These are phyloP conservation scores for Bombyx mandarina DNA, from an alignment of 1,140 invertebrate genomes.

Conservation along the genomic window DNA sequence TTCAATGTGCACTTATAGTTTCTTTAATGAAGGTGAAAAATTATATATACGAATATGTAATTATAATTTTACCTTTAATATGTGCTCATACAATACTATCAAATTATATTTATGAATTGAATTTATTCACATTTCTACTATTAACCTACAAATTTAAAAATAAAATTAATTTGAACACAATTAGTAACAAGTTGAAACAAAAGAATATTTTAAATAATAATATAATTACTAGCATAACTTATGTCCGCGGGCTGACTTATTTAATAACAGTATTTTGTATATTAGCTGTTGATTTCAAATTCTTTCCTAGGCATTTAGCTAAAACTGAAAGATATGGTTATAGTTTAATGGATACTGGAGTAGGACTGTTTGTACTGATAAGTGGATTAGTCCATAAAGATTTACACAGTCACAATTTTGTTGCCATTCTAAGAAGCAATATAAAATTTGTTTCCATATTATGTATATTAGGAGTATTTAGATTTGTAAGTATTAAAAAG, in stretches of 20 bases:
- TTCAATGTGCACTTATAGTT: slow-evolving; percentile 35
- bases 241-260: slow-evolving; percentile 79
- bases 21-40: slow-evolving; percentile 19
- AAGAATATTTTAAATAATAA: slow-evolving; percentile 31
- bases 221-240: slow-evolving; percentile 74
- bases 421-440: slow-evolving; percentile 41
- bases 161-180: slow-evolving; percentile 8
- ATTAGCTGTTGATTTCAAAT: slow-evolving; percentile 91
- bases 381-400: slow-evolving; percentile 84
- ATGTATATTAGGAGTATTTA: slow-evolving; percentile 78
- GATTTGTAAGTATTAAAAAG: slow-evolving; percentile 76
- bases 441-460: slow-evolving; percentile 67
- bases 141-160: slow-evolving; percentile 29
- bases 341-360: slow-evolving; percentile 95
- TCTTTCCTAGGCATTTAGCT: slow-evolving; percentile 87
- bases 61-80: slow-evolving; percentile 68
- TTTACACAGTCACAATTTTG: slow-evolving; percentile 24
- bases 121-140: slow-evolving; percentile 24
- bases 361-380: slow-evolving; percentile 89
- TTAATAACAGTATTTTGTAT: slow-evolving; percentile 87
- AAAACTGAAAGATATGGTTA: slow-evolving; percentile 92
- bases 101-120: slow-evolving; percentile 32
- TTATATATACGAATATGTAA: slow-evolving; percentile 63
- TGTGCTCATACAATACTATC: slow-evolving; percentile 64
- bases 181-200: slow-evolving; percentile 15